Base-by-base conservation (phyloP, 2,797 vertebrate species). In the Poecile montanus region DNA sequence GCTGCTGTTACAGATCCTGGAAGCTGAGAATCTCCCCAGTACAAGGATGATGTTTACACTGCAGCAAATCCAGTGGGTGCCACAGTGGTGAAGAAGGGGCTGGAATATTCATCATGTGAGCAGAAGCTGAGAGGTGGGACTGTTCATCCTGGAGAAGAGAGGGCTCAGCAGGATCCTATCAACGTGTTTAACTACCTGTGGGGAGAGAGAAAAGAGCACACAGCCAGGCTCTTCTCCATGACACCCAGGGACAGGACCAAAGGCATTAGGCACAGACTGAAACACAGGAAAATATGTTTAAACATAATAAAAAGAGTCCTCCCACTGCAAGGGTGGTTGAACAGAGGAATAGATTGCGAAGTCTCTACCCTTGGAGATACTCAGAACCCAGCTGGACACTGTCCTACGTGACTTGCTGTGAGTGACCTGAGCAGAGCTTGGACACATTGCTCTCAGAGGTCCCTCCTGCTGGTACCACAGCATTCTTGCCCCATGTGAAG, bases 41-140 rank as follows among this genome's bases (percentile, higher is more conserved):
- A 42, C 23, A 38, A 38, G 5, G 18, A 65, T 71, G 58, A 81
- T 13, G 4, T 29, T 44, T n/a, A n/a, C 10, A 19, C 47, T 58
- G 44, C 34, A 78, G 36, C 18, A 67, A 82, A 34, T 45, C 57
- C 53, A 91, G 44, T 8, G 36, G 71, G 22, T 44, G 15, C 54
- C 75, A 75, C 54, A 40, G 3, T 42, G 34, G 25, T 48, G 58
- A 9, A 30, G 45, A 56, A 71, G 45, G 25, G 23, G n/a, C 40
- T 51, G 54, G 27, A 75, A 23, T 30, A 36, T 11, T 21, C 5
- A 3, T 14, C 25, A 21, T 1, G 5, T 0, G 2, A 58, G 57
- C 44, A 71, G 44, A 29, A 8, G 30, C 44, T 45, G 78, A 89
- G 47, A 38, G 36, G 16, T 32, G 12, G 57, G 30, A 29, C 56